Evolutionary conservation across 2,888 invertebrate genomes (phyloP).

Genomic region (Parnassius smintheus): DNA sequence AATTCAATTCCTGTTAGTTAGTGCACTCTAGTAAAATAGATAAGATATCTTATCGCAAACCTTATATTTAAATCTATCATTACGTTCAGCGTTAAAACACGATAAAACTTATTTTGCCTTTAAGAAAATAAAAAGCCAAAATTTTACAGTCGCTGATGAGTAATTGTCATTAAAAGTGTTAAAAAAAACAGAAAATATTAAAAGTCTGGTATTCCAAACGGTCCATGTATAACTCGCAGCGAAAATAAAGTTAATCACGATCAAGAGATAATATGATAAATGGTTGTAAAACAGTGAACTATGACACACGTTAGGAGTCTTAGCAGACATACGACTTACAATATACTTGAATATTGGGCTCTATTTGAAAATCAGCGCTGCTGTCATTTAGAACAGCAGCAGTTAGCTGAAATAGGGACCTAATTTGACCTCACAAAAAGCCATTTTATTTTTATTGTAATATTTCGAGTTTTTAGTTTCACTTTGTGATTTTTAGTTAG

Average conservation of each 20-base stretch:
- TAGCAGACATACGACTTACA: constrained; percentile 47
- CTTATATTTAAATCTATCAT: too few species aligned
- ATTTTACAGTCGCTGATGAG: background rate
- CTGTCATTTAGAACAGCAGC: too few species aligned
- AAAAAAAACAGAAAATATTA: constrained; percentile 13
- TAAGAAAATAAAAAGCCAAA: background rate
- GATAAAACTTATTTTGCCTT: background rate
- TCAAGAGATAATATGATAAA: constrained; percentile 59
- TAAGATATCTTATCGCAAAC: too few species aligned
- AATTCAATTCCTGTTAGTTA: too few species aligned
- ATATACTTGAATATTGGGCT: constrained; percentile 30
- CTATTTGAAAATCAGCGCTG: too few species aligned
- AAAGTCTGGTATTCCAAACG: constrained; percentile 26
- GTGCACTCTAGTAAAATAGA: too few species aligned
- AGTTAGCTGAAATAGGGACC: too few species aligned
- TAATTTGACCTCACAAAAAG: too few species aligned
- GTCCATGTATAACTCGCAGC: constrained; percentile 38
- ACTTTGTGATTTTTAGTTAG: too few species aligned
- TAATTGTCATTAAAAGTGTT: constrained; percentile 6
- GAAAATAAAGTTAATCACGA: constrained; percentile 48
- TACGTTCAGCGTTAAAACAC: too few species aligned
- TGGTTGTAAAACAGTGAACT: constrained; percentile 70
- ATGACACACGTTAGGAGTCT: constrained; percentile 58
- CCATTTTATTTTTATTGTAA: too few species aligned
- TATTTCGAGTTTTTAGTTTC: too few species aligned